Evolutionary conservation across 1,140 invertebrate genomes (phyloP).

Genomic region (Thrips palmi): DNA sequence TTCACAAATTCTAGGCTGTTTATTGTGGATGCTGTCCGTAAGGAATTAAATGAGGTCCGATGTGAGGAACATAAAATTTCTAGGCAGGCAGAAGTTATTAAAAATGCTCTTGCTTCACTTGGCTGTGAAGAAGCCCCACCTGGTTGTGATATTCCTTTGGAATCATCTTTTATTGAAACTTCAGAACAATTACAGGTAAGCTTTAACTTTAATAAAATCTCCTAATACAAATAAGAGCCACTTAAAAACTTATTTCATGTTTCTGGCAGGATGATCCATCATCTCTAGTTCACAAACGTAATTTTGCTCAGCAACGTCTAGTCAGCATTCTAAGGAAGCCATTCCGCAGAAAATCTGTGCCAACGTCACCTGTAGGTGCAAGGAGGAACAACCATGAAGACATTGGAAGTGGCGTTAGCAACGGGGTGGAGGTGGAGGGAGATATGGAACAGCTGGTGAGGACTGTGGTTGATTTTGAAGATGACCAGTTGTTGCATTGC

Average conservation of each 20-base stretch:
- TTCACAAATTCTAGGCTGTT: no score
- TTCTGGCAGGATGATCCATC: no score
- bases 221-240: no score
- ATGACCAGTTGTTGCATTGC: no score
- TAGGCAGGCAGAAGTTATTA: slow-evolving; percentile 61
- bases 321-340: slow-evolving; percentile 38
- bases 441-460: no score
- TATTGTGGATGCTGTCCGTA: no score
- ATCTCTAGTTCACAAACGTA: no score
- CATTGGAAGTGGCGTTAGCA: slow-evolving; percentile 15
- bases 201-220: no score
- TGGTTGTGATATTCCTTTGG: slow-evolving; percentile 55
- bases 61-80: slow-evolving; percentile 65
- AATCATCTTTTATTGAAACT: slow-evolving; percentile 27
- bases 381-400: slow-evolving; percentile 22
- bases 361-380: slow-evolving; percentile 37
- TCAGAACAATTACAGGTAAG: not conserved
- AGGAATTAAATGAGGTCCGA: slow-evolving; percentile 40
- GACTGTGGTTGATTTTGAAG: no score
- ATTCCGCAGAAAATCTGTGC: slow-evolving; percentile 42
- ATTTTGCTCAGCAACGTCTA: no score
- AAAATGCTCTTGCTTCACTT: slow-evolving; percentile 59
- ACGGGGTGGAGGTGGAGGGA: no score
- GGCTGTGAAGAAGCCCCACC: slow-evolving; percentile 70
- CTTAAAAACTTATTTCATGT: no score